phyloP scores from a whole-genome alignment of 2,888 invertebrate genomes.

The Congeria kusceri region DNA sequence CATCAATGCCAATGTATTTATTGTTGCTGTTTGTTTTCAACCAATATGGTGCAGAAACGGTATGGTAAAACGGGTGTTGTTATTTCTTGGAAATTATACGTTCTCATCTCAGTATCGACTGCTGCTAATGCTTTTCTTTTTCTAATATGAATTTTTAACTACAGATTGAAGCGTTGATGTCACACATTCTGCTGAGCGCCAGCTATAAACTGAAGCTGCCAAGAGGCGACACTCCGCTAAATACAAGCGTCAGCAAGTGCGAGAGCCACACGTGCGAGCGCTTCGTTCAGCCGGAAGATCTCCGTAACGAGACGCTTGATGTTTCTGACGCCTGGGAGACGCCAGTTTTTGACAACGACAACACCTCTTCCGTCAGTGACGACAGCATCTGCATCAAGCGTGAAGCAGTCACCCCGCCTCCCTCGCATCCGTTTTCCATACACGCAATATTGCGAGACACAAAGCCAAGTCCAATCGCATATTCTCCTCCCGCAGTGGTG shows the following conservation, averaged over 20 bases:
- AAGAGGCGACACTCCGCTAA: conserved; percentile 20
- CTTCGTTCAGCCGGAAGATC: conserved; percentile 43
- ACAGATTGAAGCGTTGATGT: conserved; percentile 49
- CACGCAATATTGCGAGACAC: conserved; percentile 36
- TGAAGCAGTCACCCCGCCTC: background rate
- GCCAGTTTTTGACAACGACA: background rate
- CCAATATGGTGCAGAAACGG: too few species aligned
- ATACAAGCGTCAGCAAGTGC: conserved; percentile 23
- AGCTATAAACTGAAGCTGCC: background rate
- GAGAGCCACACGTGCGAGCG: conserved; percentile 37
- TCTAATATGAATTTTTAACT: too few species aligned
- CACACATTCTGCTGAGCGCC: conserved; percentile 37
- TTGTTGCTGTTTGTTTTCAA: too few species aligned
- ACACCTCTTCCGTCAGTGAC: conserved; percentile 18
- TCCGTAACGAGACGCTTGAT: conserved; percentile 26
- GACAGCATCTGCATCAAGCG: conserved; percentile 25
- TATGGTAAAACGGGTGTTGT: too few species aligned
- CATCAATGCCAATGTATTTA: too few species aligned
- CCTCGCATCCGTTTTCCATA: conserved; percentile 50
- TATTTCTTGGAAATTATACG: too few species aligned
- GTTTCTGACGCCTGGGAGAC: background rate
- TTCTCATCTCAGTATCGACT: too few species aligned
- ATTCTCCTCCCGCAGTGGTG: conserved; percentile 16
- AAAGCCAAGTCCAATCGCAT: background rate
- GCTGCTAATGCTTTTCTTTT: too few species aligned